A percentile compares a stretch with the other conserved stretches of the same genome.
These are phyloP conservation scores for Labrus mixtus DNA, from an alignment of 2,113 vertebrate species.

Conservation along the genomic window DNA sequence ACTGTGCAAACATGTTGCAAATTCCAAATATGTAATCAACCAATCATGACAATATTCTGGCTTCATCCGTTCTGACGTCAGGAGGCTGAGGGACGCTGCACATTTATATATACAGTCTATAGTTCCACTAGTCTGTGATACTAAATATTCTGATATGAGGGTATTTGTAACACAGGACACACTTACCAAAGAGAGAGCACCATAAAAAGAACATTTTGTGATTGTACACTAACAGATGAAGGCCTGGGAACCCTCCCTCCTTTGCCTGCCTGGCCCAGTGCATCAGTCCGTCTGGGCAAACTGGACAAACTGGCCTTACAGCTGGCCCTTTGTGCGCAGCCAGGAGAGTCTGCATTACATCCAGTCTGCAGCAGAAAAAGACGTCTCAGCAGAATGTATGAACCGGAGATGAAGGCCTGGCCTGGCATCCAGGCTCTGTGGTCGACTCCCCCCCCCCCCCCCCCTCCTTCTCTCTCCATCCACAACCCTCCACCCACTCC, in stretches of 20 bases:
- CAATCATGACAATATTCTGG: too few species aligned
- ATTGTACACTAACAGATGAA: conserved; percentile 17
- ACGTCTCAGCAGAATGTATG: conserved; percentile 58
- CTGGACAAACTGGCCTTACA: conserved; percentile 42
- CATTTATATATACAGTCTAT: too few species aligned
- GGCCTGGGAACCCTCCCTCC: neutral
- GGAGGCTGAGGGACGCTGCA: too few species aligned
- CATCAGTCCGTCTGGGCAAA: conserved; percentile 8
- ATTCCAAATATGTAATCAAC: too few species aligned
- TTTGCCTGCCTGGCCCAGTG: neutral
- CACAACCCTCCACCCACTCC: conserved; percentile 59
- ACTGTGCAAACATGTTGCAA: too few species aligned
- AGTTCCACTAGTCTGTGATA: neutral
- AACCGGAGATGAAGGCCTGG: conserved; percentile 56
- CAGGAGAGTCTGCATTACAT: conserved; percentile 38
- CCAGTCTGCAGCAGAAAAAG: conserved; percentile 41
- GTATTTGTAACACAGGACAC: neutral
- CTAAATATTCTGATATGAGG: neutral
- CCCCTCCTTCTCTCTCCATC: conserved; percentile 18
- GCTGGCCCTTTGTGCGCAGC: conserved; percentile 10
- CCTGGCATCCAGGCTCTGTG: conserved; percentile 54
- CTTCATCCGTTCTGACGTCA: too few species aligned
- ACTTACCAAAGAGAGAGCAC: neutral
- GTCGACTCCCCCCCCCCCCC: conserved; percentile 8
- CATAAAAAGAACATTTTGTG: neutral